Conservation (phyloP, 1,140 invertebrate species). For the Chrysomallon squamiferum region DNA sequence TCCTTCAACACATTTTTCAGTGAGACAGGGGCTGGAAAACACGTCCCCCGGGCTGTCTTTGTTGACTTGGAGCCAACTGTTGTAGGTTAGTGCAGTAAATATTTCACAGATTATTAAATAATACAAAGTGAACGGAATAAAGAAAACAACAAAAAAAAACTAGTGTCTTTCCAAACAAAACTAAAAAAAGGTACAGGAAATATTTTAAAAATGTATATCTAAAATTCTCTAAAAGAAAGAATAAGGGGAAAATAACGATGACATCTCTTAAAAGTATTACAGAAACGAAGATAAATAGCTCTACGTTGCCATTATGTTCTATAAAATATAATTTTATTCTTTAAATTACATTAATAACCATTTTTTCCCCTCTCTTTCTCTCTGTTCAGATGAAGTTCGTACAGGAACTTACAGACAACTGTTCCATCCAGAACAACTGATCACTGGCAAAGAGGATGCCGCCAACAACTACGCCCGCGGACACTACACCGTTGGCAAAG, state of each 20-base stretch:
- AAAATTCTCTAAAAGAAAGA: no score
- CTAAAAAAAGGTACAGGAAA: neutral
- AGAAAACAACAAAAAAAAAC: neutral
- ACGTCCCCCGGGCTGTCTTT: conserved; percentile 70
- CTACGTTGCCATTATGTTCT: no score
- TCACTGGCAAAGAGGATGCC: conserved; percentile 56
- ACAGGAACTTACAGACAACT: conserved; percentile 68
- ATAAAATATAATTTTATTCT: no score
- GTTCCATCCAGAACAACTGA: conserved; percentile 40
- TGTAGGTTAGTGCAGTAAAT: conserved; percentile 64
- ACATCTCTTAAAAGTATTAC: no score
- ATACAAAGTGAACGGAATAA: no score
- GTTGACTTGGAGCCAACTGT: conserved; percentile 85
- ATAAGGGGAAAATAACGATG: no score
- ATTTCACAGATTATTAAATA: no score
- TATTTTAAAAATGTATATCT: no score
- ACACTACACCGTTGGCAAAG: conserved; percentile 8
- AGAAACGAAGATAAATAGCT: no score
- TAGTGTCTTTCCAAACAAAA: neutral
- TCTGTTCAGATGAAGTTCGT: neutral
- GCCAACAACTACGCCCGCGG: conserved; percentile 10
- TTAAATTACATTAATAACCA: neutral
- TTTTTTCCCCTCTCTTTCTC: no score
- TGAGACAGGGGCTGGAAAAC: conserved; percentile 79
- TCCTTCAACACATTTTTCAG: conserved; percentile 90